phyloP scores from a whole-genome alignment of 2,888 invertebrate genomes.

The Leuctra nigra region DNA sequence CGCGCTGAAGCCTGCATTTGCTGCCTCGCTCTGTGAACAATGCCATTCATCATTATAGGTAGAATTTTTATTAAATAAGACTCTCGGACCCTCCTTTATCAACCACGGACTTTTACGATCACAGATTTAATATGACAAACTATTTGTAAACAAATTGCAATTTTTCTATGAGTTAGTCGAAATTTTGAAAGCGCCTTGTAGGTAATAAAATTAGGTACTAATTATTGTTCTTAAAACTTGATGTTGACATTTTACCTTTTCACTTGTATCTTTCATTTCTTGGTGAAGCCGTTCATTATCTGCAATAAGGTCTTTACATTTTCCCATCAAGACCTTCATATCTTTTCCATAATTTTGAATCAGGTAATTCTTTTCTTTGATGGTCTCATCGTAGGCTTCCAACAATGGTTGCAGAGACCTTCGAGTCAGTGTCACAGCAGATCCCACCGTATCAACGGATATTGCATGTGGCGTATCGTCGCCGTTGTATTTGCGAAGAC shows the following conservation, averaged over 20 bases:
- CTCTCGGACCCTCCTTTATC: not conserved
- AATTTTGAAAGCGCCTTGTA: too few species aligned
- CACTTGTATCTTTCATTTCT: conserved; percentile 46
- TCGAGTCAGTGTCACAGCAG: not conserved
- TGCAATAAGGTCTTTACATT: conserved; percentile 58
- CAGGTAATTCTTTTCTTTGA: conserved; percentile 67
- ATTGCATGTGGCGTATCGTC: conserved; percentile 16
- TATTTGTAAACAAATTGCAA: too few species aligned
- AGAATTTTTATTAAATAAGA: conserved; percentile 10
- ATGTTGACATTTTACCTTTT: conserved; percentile 37
- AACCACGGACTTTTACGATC: too few species aligned
- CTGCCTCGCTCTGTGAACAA: conserved; percentile 35
- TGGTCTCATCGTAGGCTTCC: conserved; percentile 71
- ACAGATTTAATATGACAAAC: too few species aligned
- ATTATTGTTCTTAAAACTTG: not conserved
- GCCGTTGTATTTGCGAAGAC: conserved; percentile 42
- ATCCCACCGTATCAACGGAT: not conserved
- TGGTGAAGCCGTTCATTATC: conserved; percentile 61
- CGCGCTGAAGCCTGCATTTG: conserved; percentile 35
- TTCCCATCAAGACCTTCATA: conserved; percentile 62
- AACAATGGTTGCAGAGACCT: conserved; percentile 55
- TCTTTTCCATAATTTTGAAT: conserved; percentile 63
- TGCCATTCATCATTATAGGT: not conserved
- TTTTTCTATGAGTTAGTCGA: too few species aligned
- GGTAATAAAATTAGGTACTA: too few species aligned